Evolutionary conservation across 2,113 vertebrate genomes (phyloP), one percentile per base, ranked within the genome.

Genomic region (Heloderma charlesbogerti): DNA sequence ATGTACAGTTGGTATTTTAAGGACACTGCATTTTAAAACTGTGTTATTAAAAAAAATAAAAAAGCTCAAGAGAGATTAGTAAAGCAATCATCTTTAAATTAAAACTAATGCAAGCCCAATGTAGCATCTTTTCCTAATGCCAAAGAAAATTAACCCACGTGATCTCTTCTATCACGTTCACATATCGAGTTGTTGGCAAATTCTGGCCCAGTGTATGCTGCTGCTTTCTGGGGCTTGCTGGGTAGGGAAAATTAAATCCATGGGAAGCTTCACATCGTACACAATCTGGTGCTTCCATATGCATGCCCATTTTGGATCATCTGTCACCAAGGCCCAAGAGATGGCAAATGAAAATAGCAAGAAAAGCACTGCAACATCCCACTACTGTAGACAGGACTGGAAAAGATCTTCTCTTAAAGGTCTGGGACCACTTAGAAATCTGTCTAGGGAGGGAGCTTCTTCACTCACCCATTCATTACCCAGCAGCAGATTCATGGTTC

Each of bases 1-100:
- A 78, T 91, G 40, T 57, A 13, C 34, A 40, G 66, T 86, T 57
- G 0, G 78, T 86, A 80, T 91, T 43, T 92, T 87, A 86, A n/a
- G 88, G 82, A 78, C 4, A 60, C 29, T 90, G 72, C 72, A 86
- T 34, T 87, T 37, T 86, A 83, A 86, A 87, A 82, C 37, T 13
- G 10, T 22, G 60, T 43, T 92, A 67, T 90, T 91, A 66, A 1
- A 2, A 85, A 78, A 80, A 78, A 84, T n/a, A 66, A 9, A 84
- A 57, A 54, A 74, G 25, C 74, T 81, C 40, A 48, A 91, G 34
- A 43, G 22, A 90, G 4, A 27, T 88, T 72, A 86, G 63, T 4
- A 37, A 40, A 67, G 10, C 37, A 37, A 71, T 72, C 72, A 69
- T 8, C 63, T 3, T 51, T 82, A 78, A 66, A 88, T 93, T 92